Evolutionary conservation across 2,797 vertebrate genomes (phyloP).

Genomic region (Cynodonichthys magdalenae): DNA sequence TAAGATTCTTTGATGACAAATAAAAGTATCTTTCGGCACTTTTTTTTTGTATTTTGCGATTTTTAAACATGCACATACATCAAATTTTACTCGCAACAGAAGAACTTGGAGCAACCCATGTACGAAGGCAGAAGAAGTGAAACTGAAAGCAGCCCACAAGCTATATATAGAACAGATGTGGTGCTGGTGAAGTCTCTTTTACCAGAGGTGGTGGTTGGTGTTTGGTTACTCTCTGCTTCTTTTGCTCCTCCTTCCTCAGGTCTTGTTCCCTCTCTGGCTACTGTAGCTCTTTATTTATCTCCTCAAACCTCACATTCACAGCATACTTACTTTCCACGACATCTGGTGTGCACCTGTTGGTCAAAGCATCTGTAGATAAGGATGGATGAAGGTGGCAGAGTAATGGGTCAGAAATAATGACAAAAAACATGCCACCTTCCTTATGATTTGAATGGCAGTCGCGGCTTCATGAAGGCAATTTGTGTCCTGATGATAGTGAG

Average conservation of each 20-base stretch:
- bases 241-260: neutral
- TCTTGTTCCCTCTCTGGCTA: constrained; percentile 1
- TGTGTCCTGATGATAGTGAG: constrained; percentile 35
- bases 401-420: neutral
- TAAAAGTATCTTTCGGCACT: constrained; percentile 12
- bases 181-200: constrained; percentile 52
- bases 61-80: constrained; percentile 13
- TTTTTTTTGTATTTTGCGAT: neutral
- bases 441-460: constrained; percentile 21
- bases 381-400: neutral
- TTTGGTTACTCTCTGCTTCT: constrained; percentile 38
- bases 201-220: constrained; percentile 60
- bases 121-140: constrained; percentile 47
- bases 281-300: constrained; percentile 45
- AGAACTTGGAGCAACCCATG: constrained; percentile 26
- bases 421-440: constrained; percentile 20
- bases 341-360: constrained; percentile 69
- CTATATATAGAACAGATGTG: constrained; percentile 69
- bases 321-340: constrained; percentile 58
- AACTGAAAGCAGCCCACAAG: constrained; percentile 68
- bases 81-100: constrained; percentile 18
- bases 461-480: constrained; percentile 37
- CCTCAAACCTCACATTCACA: constrained; percentile 49
- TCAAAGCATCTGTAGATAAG: constrained; percentile 26
- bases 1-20: constrained; percentile 17